Base-by-base conservation (phyloP, 64 coral and sea anemone genomes). In the Porites lutea region DNA sequence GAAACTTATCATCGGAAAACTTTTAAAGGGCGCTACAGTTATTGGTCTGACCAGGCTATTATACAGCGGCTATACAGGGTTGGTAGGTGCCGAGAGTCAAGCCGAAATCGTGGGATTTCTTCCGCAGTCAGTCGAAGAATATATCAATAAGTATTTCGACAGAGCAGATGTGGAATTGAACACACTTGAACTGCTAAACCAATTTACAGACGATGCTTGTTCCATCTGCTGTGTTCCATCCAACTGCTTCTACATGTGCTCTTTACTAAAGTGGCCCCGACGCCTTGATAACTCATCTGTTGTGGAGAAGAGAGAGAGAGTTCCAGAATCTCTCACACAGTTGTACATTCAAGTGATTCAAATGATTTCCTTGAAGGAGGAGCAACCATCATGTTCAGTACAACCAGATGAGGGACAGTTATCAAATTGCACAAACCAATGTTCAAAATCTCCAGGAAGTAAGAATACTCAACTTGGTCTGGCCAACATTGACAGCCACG, bases 211-310 rank as follows among this genome's bases (percentile, higher is more conserved):
- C 46, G 48, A 76, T 16, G 48, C 73, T 16, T 48, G 49, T 76
- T 76, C 73, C 73, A n/a, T 76, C 13, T 76, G 73, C 15, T 76
- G 73, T 76, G 47, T 76, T 44, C 73, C 73, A 76, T 51, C 48
- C 6, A 46, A 76, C 48, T 76, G 73, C 37, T 51, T 76, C 73
- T 76, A 76, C 73, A 52, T 76, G 14, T 76, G 73, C 73, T 50
- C 73, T 18, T 51, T 76, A 7, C 19, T 76, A 48, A 50, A 76
- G 13, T 76, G 73, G 73, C 7, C 19, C 46, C 13, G 14, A n/a
- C 7, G 13, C 46, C 48, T 18, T 9, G 2, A 76, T 8, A n/a
- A 2, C 3, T 13, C 73, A 76, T 19, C 18, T 52, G 47, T 16
- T 16, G 13, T 51, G 48, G 47, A 51, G 46, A 44, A 6, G 13